Conservation (phyloP, 1,140 invertebrate species). For the Chelonus insularis region DNA sequence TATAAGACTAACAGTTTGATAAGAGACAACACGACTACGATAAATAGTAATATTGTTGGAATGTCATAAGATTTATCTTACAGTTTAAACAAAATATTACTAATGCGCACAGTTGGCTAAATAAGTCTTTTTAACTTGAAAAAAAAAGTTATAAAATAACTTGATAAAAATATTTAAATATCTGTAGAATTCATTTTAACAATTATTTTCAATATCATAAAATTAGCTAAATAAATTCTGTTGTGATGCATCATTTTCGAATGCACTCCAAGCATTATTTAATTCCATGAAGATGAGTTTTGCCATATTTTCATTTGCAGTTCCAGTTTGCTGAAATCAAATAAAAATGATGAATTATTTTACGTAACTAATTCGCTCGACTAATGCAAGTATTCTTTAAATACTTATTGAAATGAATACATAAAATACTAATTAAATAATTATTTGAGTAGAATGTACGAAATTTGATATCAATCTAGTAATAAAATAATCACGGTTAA, state of each 20-base stretch:
- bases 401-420: too few species aligned
- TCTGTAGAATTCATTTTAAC: neutral
- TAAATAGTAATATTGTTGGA: conserved; percentile 33
- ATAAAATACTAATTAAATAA: too few species aligned
- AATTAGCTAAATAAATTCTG: conserved; percentile 79
- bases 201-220: conserved; percentile 18
- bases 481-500: conserved; percentile 20
- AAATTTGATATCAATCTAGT: neutral
- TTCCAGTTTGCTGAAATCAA: conserved; percentile 86
- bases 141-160: conserved; percentile 32
- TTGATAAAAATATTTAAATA: neutral
- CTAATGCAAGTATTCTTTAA: too few species aligned
- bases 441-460: conserved; percentile 26
- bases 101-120: conserved; percentile 22
- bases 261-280: conserved; percentile 97
- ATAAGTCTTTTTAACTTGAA: conserved; percentile 18
- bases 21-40: conserved; percentile 22
- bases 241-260: conserved; percentile 88
- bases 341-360: too few species aligned
- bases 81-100: conserved; percentile 28
- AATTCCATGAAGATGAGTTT: conserved; percentile 98
- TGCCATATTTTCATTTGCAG: conserved; percentile 86
- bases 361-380: too few species aligned
- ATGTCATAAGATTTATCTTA: conserved; percentile 32
- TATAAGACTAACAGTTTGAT: too few species aligned